These are phyloP conservation scores for Ceratina australensis DNA, from an alignment of 1,140 invertebrate species.

Conservation along the genomic window DNA sequence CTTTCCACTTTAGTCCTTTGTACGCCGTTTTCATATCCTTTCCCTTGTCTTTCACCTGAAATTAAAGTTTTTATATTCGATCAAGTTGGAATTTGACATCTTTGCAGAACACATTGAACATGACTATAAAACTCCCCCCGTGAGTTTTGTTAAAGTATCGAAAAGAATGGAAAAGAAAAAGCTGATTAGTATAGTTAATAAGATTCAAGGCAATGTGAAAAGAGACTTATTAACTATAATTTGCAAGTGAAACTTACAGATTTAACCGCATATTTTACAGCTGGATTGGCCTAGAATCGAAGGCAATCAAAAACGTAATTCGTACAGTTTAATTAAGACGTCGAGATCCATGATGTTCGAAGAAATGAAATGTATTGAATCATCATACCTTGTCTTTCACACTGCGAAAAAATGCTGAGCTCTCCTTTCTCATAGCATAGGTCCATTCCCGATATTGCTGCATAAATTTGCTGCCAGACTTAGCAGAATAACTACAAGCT, in stretches of 20 bases:
- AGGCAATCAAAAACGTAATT: slow-evolving; percentile 31
- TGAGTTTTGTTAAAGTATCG: no score
- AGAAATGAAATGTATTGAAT: slow-evolving; percentile 4
- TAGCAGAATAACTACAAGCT: slow-evolving; percentile 91
- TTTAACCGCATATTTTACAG: slow-evolving; percentile 89
- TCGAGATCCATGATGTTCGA: neutral
- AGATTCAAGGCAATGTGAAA: neutral
- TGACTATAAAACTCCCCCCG: no score
- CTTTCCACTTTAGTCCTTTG: slow-evolving; percentile 86
- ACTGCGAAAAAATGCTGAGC: slow-evolving; percentile 86
- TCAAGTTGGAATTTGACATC: neutral
- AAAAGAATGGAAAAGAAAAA: neutral
- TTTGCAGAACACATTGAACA: neutral
- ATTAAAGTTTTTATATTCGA: neutral
- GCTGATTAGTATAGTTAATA: slow-evolving; percentile 20
- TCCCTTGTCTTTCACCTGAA: slow-evolving; percentile 87
- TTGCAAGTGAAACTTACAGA: slow-evolving; percentile 81
- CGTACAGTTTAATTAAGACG: neutral
- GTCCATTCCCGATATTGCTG: slow-evolving; percentile 90
- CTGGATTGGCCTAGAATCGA: slow-evolving; percentile 87
- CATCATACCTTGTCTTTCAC: slow-evolving; percentile 86
- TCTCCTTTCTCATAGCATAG: slow-evolving; percentile 83
- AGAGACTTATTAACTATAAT: slow-evolving; percentile 3
- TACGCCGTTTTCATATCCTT: slow-evolving; percentile 87
- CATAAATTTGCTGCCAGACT: slow-evolving; percentile 87